Conservation (phyloP, 2,797 vertebrate species). For the Nothura maculosa region DNA sequence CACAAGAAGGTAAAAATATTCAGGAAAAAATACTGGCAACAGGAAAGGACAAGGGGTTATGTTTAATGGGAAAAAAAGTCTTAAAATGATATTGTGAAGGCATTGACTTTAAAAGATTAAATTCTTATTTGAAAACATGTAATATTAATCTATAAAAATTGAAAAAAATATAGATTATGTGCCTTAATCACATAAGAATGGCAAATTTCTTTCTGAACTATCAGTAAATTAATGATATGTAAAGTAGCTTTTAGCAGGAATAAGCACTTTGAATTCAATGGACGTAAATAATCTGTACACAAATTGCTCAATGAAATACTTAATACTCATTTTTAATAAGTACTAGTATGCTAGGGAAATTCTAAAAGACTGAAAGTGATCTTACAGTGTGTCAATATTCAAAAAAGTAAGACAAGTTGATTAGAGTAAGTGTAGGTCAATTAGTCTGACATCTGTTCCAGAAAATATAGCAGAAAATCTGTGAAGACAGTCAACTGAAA, state of each 20-base stretch:
- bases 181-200: not conserved
- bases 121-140: not conserved
- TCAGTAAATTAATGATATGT: not conserved
- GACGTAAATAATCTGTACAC: not conserved
- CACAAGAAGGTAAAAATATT: not conserved
- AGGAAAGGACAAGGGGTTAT: not conserved
- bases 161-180: not conserved
- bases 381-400: not conserved
- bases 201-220: not conserved
- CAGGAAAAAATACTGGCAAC: not conserved
- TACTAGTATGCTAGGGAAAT: not conserved
- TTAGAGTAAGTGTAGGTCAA: constrained; percentile 22
- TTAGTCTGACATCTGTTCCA: constrained; percentile 52
- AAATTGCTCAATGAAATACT: constrained; percentile 12
- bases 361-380: constrained; percentile 11
- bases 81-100: not conserved
- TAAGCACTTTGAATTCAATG: not conserved
- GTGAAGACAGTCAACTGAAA: constrained; percentile 51
- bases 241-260: not conserved
- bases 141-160: not conserved
- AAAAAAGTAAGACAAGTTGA: not conserved
- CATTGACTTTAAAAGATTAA: not conserved
- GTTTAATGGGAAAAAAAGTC: not conserved
- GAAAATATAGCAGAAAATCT: constrained; percentile 37
- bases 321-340: constrained; percentile 18